A percentile compares a stretch with the other conserved stretches of the same genome.
Evolutionary conservation across 1,140 invertebrate species (phyloP).

Genomic region (Drosophila lacertosa): DNA sequence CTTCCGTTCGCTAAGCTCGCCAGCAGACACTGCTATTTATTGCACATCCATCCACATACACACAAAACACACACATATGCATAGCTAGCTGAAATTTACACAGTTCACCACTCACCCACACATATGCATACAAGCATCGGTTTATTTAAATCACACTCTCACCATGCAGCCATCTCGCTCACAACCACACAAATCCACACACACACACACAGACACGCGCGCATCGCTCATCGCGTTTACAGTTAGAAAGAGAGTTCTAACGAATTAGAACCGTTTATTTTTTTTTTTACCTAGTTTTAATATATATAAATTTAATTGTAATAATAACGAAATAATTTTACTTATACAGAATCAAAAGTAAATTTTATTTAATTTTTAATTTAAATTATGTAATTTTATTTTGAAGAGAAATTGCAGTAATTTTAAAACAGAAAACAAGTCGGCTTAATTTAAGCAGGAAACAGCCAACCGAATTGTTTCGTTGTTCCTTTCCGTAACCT

Average conservation of each 20-base stretch:
- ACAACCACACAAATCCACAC: slow-evolving; percentile 8
- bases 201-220: slow-evolving; percentile 21
- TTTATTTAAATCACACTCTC: slow-evolving; percentile 53
- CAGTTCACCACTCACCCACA: slow-evolving; percentile 29
- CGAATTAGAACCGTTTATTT: slow-evolving; percentile 50
- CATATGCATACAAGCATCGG: slow-evolving; percentile 20
- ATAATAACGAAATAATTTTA: slow-evolving; percentile 70
- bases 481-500: too few species aligned
- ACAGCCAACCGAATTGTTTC: slow-evolving; percentile 38
- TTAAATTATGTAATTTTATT: slow-evolving; percentile 78
- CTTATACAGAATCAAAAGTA: slow-evolving; percentile 76
- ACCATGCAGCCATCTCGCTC: slow-evolving; percentile 43
- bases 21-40: slow-evolving; percentile 57
- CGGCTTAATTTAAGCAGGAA: slow-evolving; percentile 65
- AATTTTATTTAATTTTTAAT: slow-evolving; percentile 79
- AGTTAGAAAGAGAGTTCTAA: slow-evolving; percentile 52
- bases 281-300: slow-evolving; percentile 72
- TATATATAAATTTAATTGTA: slow-evolving; percentile 54
- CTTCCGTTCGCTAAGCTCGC: slow-evolving; percentile 30
- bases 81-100: slow-evolving; percentile 68
- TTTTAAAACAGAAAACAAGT: slow-evolving; percentile 57
- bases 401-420: slow-evolving; percentile 58
- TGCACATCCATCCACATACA: slow-evolving; percentile 35
- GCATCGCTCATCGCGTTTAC: slow-evolving; percentile 42
- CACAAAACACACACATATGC: slow-evolving; percentile 35